A percentile compares a stretch with the other conserved stretches of the same genome.
phyloP scores from a whole-genome alignment of 92 coral and sea anemone genomes.

The Heteractis magnifica region DNA sequence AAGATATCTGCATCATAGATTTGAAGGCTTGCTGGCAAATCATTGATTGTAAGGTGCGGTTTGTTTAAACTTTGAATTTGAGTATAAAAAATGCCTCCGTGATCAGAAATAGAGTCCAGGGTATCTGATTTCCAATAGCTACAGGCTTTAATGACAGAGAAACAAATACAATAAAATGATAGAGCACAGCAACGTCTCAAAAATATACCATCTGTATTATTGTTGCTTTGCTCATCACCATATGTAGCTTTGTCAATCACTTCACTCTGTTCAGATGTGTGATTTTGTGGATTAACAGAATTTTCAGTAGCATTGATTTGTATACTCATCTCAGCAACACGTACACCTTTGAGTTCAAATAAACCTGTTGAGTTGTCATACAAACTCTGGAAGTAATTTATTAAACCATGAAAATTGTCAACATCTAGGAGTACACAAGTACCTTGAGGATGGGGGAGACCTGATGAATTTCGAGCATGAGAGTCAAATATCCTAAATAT shows the following conservation, averaged over 20 bases:
- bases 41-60: background rate
- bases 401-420: too few relatives aligned
- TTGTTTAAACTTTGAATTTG: too few relatives aligned
- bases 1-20: background rate
- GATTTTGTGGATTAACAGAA: background rate
- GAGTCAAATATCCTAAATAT: slow-evolving; percentile 24
- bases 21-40: slow-evolving; percentile 6
- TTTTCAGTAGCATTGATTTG: background rate
- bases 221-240: background rate
- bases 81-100: slow-evolving; percentile 17
- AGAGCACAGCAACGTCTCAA: slow-evolving; percentile 38
- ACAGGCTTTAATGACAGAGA: slow-evolving; percentile 56
- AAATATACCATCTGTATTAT: background rate
- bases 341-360: too few relatives aligned
- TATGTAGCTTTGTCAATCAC: background rate
- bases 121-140: slow-evolving; percentile 58
- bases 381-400: too few relatives aligned
- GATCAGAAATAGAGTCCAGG: slow-evolving; percentile 36
- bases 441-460: too few relatives aligned
- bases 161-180: slow-evolving; percentile 55
- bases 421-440: too few relatives aligned
- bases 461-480: too few relatives aligned
- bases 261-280: slow-evolving; percentile 5
- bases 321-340: background rate
- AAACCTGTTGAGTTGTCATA: background rate